Conservation (phyloP, 1,140 invertebrate genomes). For the Drosophila miranda region DNA sequence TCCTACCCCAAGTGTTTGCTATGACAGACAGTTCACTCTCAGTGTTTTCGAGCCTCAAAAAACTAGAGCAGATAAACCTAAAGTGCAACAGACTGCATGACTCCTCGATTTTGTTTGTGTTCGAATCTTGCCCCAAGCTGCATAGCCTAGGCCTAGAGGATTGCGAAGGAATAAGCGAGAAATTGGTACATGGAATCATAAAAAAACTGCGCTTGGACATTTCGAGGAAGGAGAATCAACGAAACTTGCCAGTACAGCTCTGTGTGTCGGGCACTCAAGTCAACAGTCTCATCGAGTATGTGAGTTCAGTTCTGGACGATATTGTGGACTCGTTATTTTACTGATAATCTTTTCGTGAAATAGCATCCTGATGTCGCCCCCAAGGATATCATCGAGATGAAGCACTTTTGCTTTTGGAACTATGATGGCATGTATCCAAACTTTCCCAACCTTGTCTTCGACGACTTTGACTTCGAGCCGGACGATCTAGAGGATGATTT, state of each 20-base stretch:
- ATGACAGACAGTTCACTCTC: background rate
- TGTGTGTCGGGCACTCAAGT: no score
- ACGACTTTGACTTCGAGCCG: no score
- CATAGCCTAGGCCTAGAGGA: constrained; percentile 8
- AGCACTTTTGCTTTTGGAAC: no score
- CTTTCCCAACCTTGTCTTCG: no score
- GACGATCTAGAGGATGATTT: no score
- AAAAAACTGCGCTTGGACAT: constrained; percentile 18
- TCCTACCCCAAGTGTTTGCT: background rate
- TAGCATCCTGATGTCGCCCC: no score
- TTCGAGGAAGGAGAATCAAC: constrained; percentile 9
- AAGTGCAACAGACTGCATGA: background rate
- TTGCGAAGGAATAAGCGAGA: background rate
- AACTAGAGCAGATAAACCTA: constrained; percentile 40
- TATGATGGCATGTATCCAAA: no score
- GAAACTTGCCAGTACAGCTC: constrained; percentile 37
- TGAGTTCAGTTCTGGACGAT: no score
- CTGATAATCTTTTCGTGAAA: no score
- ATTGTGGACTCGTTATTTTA: no score
- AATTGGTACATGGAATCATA: constrained; percentile 23
- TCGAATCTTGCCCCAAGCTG: constrained; percentile 38
- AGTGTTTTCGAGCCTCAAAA: background rate
- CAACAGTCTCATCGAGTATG: no score
- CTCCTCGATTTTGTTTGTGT: constrained; percentile 20
- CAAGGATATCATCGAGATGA: no score